Base-by-base conservation (phyloP, 2,797 vertebrate genomes). In the Typhlichthys subterraneus region DNA sequence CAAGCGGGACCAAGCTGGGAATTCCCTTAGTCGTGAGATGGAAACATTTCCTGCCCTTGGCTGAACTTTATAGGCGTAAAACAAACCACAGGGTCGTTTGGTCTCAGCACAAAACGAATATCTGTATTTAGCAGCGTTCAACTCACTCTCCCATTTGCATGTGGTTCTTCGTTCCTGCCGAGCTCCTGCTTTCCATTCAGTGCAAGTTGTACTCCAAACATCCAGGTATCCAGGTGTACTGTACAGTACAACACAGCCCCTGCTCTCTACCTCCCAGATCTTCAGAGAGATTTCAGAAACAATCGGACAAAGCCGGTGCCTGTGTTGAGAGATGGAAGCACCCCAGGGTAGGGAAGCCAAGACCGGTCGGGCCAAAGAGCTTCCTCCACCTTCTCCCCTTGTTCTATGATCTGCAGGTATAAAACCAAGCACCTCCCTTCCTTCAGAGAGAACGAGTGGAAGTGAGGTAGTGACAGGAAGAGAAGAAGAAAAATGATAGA, bases 241-340 rank as follows among this genome's bases (percentile, higher is more conserved):
- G 60, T 13, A 7, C 7, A 74, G 62, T 57, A 48, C 33, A 14
- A 67, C 65, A 70, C 66, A 61, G 53, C 19, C 61, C 31, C 9
- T 38, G 14, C 19, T 67, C 72, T 70, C 79, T 79, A 77, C 73
- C 60, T 23, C 52, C 53, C 15, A 45, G 73, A 79, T 53, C 48
- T 38, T 49, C 59, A 56, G 65, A 73, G 42, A 53, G 65, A 61
- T 52, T 75, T 66, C 68, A 85, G 52, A 68, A 42, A 65, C 59
- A 1, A 60, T 65, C 79, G 80, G 67, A 85, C 74, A 82, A 75
- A 80, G 75, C 51, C 0, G 19, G 68, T 68, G 51, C 80, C 76
- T 79, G 67, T 80, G 65, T 65, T 78, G 23, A 0, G 59, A 63
- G 23, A 59, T 72, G 77, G 73, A 81, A 82, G 86, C 81, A 78